Base-by-base conservation (phyloP, 2,888 invertebrate genomes). In the Amiota minor region DNA sequence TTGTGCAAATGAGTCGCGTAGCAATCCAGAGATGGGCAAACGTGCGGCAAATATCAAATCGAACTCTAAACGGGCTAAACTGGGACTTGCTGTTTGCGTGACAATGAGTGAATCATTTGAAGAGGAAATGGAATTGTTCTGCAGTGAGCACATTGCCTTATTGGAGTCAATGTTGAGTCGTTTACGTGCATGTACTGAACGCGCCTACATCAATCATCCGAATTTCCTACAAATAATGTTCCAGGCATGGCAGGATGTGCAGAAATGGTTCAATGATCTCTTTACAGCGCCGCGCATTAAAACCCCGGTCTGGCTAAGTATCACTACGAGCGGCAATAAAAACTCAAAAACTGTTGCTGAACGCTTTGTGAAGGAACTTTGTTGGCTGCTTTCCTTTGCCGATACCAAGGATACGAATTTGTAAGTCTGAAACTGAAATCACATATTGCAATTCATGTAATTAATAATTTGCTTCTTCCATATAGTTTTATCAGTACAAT, bases 371-470 rank as follows among this genome's bases (percentile, higher is more conserved):
- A 90, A 90, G 69, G 91, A 91, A 73, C 88, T 96, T 77, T 95
- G 94, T 83, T 91, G 93, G 64, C 91, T 95, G 35, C 89, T 96
- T 14, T 91, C 94, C 56, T 91, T 92, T 64, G 92, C 94, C 50
- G 97, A 97, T 86, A 95, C 95, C 46, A 97, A 97, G 89, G 93
- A 93, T 79, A 96, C 96, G 10, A 96, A 97, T 89, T 97, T 97
- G 97, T 97, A 91, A 94, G 95, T 93, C 84, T 76, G 0, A 14
- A 14, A 20, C 20, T 1, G 16, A 0, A 2, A 9, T 11, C 35
- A 9, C 16, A 12, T 56, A 70, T 35, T 0, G 35, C 8, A n/a
- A 64, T 12, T 64, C 2, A 18, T 65, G 6, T n/a, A n/a, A n/a
- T n/a, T n/a, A 49, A 2, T 1, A 20, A 1, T 0, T 1, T 0